Conservation (phyloP, 2,113 vertebrate species). For the Stomatorhinus ivindoensis region DNA sequence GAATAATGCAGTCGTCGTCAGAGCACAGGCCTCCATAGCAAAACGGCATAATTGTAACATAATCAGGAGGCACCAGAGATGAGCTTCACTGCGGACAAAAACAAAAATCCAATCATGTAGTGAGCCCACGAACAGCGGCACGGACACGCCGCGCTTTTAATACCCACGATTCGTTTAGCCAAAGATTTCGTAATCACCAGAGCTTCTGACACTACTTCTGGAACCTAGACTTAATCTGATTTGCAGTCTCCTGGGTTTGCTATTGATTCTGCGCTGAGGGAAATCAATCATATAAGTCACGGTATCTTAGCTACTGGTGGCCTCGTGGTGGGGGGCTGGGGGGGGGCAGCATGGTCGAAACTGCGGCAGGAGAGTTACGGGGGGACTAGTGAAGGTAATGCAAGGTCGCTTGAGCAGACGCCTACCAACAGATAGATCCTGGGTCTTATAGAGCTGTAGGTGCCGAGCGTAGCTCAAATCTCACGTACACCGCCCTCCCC, state of each 20-base stretch:
- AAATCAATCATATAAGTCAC: slow-evolving; percentile 56
- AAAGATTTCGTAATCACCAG: slow-evolving; percentile 18
- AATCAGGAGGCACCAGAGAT: background rate
- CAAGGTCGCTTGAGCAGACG: background rate
- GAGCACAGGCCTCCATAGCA: background rate
- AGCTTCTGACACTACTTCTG: slow-evolving; percentile 11
- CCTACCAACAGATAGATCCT: background rate
- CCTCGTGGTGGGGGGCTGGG: slow-evolving; percentile 24
- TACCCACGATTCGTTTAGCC: background rate
- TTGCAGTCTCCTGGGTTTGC: slow-evolving; percentile 38
- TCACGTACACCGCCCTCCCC: background rate
- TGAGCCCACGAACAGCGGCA: background rate
- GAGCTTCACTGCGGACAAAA: background rate
- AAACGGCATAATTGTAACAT: background rate
- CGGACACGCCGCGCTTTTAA: background rate
- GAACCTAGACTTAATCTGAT: slow-evolving; percentile 26
- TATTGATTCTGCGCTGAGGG: slow-evolving; percentile 45
- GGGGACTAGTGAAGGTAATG: slow-evolving; percentile 18
- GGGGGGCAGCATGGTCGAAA: slow-evolving; percentile 17
- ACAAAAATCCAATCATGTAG: background rate
- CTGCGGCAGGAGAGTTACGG: slow-evolving; percentile 14
- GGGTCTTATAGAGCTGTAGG: background rate
- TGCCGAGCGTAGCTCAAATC: background rate
- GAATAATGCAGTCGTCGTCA: no score
- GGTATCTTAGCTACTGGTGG: slow-evolving; percentile 44